Evolutionary conservation across 2,888 invertebrate species (phyloP).

Genomic region (Seira sanloemensis): DNA sequence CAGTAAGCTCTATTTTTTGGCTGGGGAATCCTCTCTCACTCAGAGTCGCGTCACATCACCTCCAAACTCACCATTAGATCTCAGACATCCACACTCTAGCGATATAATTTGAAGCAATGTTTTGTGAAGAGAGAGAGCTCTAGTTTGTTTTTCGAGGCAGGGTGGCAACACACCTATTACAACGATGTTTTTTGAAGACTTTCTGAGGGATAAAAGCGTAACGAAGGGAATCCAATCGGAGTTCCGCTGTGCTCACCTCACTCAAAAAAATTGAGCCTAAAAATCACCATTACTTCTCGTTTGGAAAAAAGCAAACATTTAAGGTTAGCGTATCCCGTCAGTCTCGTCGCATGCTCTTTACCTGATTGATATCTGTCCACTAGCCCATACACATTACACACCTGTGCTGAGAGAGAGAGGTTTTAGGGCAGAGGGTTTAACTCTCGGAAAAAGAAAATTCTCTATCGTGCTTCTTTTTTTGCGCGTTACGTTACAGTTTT

Average conservation of each 20-base stretch:
- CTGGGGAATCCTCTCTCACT: too few species aligned
- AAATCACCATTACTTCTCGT: neutral
- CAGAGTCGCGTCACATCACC: neutral
- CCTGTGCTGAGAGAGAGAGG: neutral
- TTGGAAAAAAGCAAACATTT: neutral
- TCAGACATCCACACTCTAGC: too few species aligned
- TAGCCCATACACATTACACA: conserved; percentile 20
- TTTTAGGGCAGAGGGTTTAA: conserved; percentile 9
- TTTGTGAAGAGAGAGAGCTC: too few species aligned
- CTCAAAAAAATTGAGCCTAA: conserved; percentile 31
- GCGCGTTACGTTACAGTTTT: neutral
- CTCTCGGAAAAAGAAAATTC: neutral
- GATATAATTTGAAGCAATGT: too few species aligned
- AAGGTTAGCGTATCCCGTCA: conserved; percentile 13
- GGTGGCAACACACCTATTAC: too few species aligned
- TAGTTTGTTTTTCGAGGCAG: conserved; percentile 32
- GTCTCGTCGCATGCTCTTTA: conserved; percentile 16
- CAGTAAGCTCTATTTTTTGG: too few species aligned
- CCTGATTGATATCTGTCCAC: conserved; percentile 64
- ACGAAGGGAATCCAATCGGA: conserved; percentile 74
- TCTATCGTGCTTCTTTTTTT: neutral
- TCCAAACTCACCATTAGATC: neutral
- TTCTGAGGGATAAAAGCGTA: conserved; percentile 66
- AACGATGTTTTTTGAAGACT: too few species aligned
- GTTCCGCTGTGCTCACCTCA: conserved; percentile 70